Percentiles rank a stretch among this genome's conserved stretches.
These are phyloP conservation scores for Mycalesis mineus DNA, from an alignment of 2,888 invertebrate species.

Conservation along the genomic window DNA sequence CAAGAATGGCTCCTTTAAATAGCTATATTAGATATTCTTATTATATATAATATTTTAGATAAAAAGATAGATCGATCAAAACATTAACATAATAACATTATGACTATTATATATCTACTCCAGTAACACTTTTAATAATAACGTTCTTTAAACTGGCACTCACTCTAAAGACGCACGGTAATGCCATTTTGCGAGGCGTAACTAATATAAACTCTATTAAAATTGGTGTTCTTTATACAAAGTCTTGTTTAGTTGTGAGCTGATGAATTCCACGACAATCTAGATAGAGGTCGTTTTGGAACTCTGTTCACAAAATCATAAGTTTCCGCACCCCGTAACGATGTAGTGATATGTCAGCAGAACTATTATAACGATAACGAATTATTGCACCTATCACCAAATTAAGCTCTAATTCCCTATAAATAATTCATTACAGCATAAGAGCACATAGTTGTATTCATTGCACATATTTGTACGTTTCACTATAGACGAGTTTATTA, in stretches of 20 bases:
- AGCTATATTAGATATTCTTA: too few relatives aligned
- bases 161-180: too few relatives aligned
- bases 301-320: conserved; percentile 2
- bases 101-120: too few relatives aligned
- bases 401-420: conserved; percentile 2
- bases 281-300: not conserved
- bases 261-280: not conserved
- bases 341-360: not conserved
- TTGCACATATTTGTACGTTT: not conserved
- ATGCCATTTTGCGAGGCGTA: not conserved
- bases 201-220: not conserved
- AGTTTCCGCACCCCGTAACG: not conserved
- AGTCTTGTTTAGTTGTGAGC: not conserved
- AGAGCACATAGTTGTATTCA: conserved; percentile 11
- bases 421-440: conserved; percentile 1
- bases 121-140: too few relatives aligned
- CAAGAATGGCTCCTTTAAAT: too few relatives aligned
- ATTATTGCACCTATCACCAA: conserved; percentile 13
- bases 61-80: too few relatives aligned
- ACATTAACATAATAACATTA: too few relatives aligned
- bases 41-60: too few relatives aligned
- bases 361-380: not conserved
- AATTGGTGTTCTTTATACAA: not conserved
- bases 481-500: not conserved
- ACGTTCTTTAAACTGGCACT: too few relatives aligned